A percentile compares a stretch with the other conserved stretches of the same genome.
Conservation (phyloP, 2,888 invertebrate species). For the Leptinotarsa haldemani region DNA sequence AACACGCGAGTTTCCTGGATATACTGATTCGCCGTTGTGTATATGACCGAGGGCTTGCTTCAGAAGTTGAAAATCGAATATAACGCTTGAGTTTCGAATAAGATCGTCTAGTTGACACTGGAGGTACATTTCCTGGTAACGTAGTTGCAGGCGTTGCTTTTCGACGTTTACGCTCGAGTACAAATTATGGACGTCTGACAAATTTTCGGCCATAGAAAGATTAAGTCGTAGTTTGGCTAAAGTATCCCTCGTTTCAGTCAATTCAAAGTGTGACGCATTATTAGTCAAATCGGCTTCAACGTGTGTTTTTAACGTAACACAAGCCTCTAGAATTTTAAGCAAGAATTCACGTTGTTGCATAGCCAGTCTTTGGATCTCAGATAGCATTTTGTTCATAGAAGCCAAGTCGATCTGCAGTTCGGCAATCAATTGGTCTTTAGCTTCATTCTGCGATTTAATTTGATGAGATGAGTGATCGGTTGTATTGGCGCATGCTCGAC, state of each 20-base stretch:
- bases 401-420: slow-evolving; percentile 76
- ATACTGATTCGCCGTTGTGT: slow-evolving; percentile 68
- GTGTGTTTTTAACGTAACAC: slow-evolving; percentile 79
- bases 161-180: slow-evolving; percentile 73
- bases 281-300: slow-evolving; percentile 80
- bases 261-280: slow-evolving; percentile 75
- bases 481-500: slow-evolving; percentile 76
- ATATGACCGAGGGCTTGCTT: slow-evolving; percentile 76
- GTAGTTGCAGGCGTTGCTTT: slow-evolving; percentile 75
- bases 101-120: slow-evolving; percentile 79
- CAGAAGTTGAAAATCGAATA: slow-evolving; percentile 76
- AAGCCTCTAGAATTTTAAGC: slow-evolving; percentile 79
- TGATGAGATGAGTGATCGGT: slow-evolving; percentile 76
- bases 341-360: slow-evolving; percentile 79
- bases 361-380: slow-evolving; percentile 77
- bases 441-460: slow-evolving; percentile 72
- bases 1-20: slow-evolving; percentile 57
- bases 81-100: slow-evolving; percentile 72
- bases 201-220: slow-evolving; percentile 70
- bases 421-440: slow-evolving; percentile 67
- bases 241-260: slow-evolving; percentile 75
- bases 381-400: slow-evolving; percentile 76
- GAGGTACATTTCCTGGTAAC: slow-evolving; percentile 78
- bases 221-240: slow-evolving; percentile 73
- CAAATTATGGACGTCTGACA: slow-evolving; percentile 73